Conservation (phyloP, 2,888 invertebrate genomes). For the Drosophila fungiperda region DNA sequence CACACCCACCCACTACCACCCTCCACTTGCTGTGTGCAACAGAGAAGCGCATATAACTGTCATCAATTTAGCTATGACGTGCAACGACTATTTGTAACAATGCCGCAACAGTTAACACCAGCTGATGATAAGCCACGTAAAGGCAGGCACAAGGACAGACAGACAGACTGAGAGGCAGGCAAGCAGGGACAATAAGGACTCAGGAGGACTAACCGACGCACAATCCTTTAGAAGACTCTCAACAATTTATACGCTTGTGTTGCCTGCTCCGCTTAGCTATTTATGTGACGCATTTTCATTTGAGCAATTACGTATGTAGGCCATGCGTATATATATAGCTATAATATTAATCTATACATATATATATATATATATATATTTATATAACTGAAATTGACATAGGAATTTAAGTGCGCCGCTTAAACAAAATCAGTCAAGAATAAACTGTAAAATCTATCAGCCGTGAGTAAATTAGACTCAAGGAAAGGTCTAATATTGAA, state of each 20-base stretch:
- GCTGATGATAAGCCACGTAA: constrained; percentile 71
- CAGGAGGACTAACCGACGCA: constrained; percentile 12
- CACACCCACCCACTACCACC: neutral
- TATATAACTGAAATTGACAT: neutral
- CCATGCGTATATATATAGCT: neutral
- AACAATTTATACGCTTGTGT: constrained; percentile 30
- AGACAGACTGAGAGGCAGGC: neutral
- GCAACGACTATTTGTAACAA: constrained; percentile 37
- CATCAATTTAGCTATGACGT: constrained; percentile 28
- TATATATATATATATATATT: constrained; percentile 1
- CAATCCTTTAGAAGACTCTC: constrained; percentile 44
- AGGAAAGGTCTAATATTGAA: neutral
- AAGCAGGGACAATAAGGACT: constrained; percentile 8
- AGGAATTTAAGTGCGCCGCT: constrained; percentile 9
- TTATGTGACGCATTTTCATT: constrained; percentile 49
- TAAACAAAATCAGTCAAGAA: constrained; percentile 6
- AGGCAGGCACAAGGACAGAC: constrained; percentile 1
- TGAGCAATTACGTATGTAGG: constrained; percentile 16
- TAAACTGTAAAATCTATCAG: constrained; percentile 9
- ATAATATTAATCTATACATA: constrained; percentile 1
- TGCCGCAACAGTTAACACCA: constrained; percentile 25
- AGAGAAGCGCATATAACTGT: constrained; percentile 11
- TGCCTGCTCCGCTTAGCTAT: constrained; percentile 25
- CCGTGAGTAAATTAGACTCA: constrained; percentile 14
- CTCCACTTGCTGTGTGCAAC: constrained; percentile 16